A percentile compares a stretch with the other conserved stretches of the same genome.
Conservation (phyloP, 2,888 invertebrate species). For the Macropis europaea region DNA sequence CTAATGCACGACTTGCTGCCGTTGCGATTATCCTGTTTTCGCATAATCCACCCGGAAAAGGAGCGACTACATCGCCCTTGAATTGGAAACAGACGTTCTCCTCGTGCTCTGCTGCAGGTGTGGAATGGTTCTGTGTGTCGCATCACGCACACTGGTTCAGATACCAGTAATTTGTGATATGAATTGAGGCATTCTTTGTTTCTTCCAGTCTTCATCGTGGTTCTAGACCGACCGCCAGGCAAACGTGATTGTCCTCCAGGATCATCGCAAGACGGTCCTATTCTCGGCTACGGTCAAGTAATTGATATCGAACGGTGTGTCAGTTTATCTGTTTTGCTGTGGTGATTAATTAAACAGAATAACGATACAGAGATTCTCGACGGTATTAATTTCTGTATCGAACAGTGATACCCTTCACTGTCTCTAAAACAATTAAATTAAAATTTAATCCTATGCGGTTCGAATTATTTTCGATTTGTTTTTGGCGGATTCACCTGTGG, state of each 20-base stretch:
- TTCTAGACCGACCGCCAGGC: not conserved
- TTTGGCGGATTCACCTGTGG: too few relatives aligned
- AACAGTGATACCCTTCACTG: too few relatives aligned
- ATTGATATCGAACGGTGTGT: not conserved
- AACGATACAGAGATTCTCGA: not conserved
- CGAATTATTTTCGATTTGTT: too few relatives aligned
- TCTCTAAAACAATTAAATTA: too few relatives aligned
- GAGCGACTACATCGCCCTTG: not conserved
- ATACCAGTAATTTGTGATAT: slow-evolving; percentile 8
- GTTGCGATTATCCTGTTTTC: slow-evolving; percentile 5
- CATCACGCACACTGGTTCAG: not conserved
- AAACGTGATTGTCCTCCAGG: not conserved
- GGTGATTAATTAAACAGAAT: not conserved
- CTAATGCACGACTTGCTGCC: not conserved
- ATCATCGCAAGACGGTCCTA: not conserved
- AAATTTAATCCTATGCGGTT: too few relatives aligned
- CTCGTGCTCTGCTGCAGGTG: not conserved
- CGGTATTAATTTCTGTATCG: too few relatives aligned
- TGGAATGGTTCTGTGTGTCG: not conserved
- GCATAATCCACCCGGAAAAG: not conserved
- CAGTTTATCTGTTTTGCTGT: not conserved
- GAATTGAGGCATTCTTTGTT: slow-evolving; percentile 17
- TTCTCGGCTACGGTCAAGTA: not conserved
- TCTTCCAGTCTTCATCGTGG: slow-evolving; percentile 17
- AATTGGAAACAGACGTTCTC: slow-evolving; percentile 7